Base-by-base conservation (phyloP, 2,888 invertebrate species). In the Myopa testacea region DNA sequence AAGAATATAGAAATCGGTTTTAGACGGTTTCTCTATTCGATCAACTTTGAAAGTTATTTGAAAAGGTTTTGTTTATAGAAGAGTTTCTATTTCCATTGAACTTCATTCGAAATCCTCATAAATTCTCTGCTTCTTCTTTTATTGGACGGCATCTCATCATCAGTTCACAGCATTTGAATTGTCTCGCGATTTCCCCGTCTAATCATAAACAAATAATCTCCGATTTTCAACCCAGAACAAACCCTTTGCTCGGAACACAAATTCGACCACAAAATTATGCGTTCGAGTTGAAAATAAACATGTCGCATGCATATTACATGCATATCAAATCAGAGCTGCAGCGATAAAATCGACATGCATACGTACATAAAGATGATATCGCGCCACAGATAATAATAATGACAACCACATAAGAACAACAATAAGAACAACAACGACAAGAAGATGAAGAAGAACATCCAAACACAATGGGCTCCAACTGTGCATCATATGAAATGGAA, bases 261-360 rank as follows among this genome's bases (percentile, higher is more conserved):
- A 55, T 70, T 10, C 34, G 38, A 38, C 10, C 55, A 71, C 40
- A 71, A 71, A 74, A 63, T 26, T 62, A 72, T 58, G 38, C 38
- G 62, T 19, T 37, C n/a, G 52, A 34, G 34, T n/a, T 52, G 16
- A 19, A 65, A 65, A 52, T 52, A 37, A 65, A 74, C 62, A 75
- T 58, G 68, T 75, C 40, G 67, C 75, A 68, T 58, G 75, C 19
- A 38, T 75, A 75, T 68, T 58, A 65, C 68, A 75, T 75, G 68
- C 67, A 67, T 75, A 75, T 68, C 67, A 40, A 38, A 68, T 38
- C 45, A 8, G 14, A 74, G 65, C 55, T 26, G 37, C 58, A 19
- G 62, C 40, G 37, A 67, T 26, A 65, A 10, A 55, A 55, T 50
- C 60, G 26, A 6, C 45, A 8, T 45, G 74, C 65, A 40, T 45